These are phyloP conservation scores for Semnopithecus entellus DNA, from an alignment of 2,113 vertebrate genomes.

Conservation along the genomic window DNA sequence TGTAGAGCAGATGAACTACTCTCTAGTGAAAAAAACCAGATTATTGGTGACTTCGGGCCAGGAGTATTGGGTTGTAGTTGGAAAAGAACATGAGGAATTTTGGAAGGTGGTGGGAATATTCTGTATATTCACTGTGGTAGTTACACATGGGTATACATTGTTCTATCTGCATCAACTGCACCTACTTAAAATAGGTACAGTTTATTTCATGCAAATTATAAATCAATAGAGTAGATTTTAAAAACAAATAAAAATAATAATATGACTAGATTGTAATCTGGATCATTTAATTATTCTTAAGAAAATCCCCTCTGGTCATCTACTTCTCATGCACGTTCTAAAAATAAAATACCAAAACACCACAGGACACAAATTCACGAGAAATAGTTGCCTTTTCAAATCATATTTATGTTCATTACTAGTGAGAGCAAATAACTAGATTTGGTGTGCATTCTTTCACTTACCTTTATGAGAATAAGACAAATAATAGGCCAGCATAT, in stretches of 20 bases:
- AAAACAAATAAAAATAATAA: neutral
- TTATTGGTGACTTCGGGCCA: neutral
- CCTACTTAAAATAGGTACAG: neutral
- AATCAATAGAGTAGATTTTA: neutral
- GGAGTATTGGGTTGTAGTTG: neutral
- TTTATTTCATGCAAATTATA: neutral
- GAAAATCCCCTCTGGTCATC: neutral
- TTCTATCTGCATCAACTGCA: neutral
- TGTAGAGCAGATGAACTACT: neutral
- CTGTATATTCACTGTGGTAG: neutral
- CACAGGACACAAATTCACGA: neutral
- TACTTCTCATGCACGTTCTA: constrained; percentile 21
- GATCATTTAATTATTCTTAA: neutral
- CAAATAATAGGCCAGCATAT: neutral
- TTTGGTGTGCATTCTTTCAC: neutral
- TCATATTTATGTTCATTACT: neutral
- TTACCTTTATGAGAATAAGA: constrained; percentile 4
- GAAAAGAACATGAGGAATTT: neutral
- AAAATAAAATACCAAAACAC: constrained; percentile 26
- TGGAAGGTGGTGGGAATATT: neutral
- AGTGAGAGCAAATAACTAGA: neutral
- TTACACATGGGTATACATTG: neutral
- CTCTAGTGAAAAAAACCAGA: neutral
- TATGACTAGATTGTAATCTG: neutral
- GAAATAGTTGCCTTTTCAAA: constrained; percentile 12